A percentile compares a stretch with the other conserved stretches of the same genome.
phyloP scores from a whole-genome alignment of 2,113 vertebrate species.

The Synodontis membranacea region DNA sequence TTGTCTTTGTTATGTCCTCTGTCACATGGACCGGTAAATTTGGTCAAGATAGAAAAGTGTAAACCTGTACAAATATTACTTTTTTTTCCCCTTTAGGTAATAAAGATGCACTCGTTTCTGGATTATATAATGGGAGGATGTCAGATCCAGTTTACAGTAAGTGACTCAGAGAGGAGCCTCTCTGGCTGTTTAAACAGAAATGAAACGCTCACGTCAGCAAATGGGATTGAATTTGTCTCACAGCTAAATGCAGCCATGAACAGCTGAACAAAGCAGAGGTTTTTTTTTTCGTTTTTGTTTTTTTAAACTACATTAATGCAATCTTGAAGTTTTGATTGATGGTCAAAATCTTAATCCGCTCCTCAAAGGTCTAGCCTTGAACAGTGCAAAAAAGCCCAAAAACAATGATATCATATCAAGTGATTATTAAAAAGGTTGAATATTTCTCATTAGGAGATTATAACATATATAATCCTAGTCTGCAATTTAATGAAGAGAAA shows the following conservation, averaged over 20 bases:
- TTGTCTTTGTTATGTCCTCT: neutral
- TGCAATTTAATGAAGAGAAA: neutral
- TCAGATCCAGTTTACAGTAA: conserved; percentile 99
- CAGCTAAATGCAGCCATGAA: neutral
- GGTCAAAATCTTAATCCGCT: no score
- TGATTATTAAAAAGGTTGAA: neutral
- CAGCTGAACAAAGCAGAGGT: neutral
- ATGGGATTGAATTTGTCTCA: neutral
- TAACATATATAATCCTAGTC: no score
- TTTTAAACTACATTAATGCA: no score
- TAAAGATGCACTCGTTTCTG: conserved; percentile 99
- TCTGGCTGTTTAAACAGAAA: neutral
- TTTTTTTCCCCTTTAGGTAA: conserved; percentile 81
- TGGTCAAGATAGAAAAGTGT: neutral
- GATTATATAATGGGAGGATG: conserved; percentile 99
- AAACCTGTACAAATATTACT: neutral
- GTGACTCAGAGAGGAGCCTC: conserved; percentile 54
- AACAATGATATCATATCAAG: no score
- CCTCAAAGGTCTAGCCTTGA: neutral
- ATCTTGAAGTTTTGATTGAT: no score
- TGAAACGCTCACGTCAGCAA: neutral
- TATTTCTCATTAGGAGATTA: neutral
- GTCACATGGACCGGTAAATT: neutral
- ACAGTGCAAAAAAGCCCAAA: neutral
- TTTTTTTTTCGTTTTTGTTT: no score